Conservation (phyloP, 1,140 invertebrate species). For the Drosophila aff. region DNA sequence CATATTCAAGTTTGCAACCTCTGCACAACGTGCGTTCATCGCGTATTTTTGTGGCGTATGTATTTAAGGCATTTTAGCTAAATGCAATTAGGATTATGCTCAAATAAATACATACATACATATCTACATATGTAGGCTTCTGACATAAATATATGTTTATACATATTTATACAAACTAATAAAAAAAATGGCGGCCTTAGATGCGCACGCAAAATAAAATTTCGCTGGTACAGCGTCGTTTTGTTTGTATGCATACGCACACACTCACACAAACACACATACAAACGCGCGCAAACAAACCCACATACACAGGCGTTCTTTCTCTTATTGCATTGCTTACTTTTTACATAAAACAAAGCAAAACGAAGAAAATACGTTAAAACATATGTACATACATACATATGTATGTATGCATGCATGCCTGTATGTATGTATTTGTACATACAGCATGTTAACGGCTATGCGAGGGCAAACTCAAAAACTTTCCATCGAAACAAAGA, state of each 20-base stretch:
- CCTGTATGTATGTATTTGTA: constrained; percentile 28
- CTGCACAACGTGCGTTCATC: constrained; percentile 14
- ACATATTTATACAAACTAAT: constrained; percentile 56
- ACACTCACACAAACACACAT: constrained; percentile 29
- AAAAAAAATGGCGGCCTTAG: constrained; percentile 77
- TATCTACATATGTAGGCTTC: neutral
- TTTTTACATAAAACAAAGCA: constrained; percentile 44
- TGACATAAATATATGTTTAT: constrained; percentile 29
- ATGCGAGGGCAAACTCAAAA: constrained; percentile 19
- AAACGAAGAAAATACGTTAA: constrained; percentile 27
- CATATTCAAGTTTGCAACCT: constrained; percentile 49
- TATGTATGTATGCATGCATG: constrained; percentile 20
- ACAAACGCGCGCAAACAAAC: constrained; percentile 18
- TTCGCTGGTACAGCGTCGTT: constrained; percentile 58
- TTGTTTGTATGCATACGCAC: constrained; percentile 50
- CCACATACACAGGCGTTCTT: constrained; percentile 15
- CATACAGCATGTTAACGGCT: constrained; percentile 37
- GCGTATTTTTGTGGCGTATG: constrained; percentile 12
- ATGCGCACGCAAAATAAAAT: constrained; percentile 81
- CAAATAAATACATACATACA: constrained; percentile 16
- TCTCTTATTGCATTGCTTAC: constrained; percentile 47
- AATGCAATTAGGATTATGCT: constrained; percentile 6
- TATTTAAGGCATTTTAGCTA: neutral
- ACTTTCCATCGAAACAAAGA: constrained; percentile 44
- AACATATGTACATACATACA: constrained; percentile 17